Conservation (phyloP, 2,888 invertebrate species). For the Mystacides longicornis region DNA sequence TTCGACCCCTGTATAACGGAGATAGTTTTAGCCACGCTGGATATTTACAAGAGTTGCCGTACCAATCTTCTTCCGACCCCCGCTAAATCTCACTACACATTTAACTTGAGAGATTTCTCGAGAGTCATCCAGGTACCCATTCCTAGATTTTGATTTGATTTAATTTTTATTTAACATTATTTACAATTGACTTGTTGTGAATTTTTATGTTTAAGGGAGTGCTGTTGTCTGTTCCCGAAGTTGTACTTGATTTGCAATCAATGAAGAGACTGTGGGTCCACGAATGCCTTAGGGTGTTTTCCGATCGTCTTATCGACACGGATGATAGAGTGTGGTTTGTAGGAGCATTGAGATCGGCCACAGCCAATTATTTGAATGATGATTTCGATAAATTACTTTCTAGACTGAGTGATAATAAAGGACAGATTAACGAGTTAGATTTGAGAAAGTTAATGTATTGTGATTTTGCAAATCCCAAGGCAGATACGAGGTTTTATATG, state of each 20-base stretch:
- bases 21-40: conserved; percentile 78
- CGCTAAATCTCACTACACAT: conserved; percentile 88
- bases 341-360: conserved; percentile 56
- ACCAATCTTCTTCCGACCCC: conserved; percentile 85
- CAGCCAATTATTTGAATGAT: conserved; percentile 52
- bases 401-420: conserved; percentile 46
- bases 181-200: background rate
- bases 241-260: conserved; percentile 73
- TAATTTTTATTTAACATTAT: background rate
- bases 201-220: conserved; percentile 60
- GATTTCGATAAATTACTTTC: conserved; percentile 63
- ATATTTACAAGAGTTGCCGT: conserved; percentile 78
- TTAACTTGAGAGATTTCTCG: conserved; percentile 90
- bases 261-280: conserved; percentile 94
- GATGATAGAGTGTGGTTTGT: conserved; percentile 76
- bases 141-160: background rate
- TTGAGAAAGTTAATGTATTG: conserved; percentile 85
- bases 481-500: conserved; percentile 78
- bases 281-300: conserved; percentile 86
- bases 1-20: conserved; percentile 90
- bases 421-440: conserved; percentile 68
- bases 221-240: conserved; percentile 84
- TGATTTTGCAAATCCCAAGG: conserved; percentile 92
- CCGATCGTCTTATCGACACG: conserved; percentile 86
- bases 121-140: conserved; percentile 77